Percentiles rank a stretch among this genome's conserved stretches.
Evolutionary conservation across 2,888 invertebrate genomes (phyloP).

Genomic region (Pediacus dermestoides): DNA sequence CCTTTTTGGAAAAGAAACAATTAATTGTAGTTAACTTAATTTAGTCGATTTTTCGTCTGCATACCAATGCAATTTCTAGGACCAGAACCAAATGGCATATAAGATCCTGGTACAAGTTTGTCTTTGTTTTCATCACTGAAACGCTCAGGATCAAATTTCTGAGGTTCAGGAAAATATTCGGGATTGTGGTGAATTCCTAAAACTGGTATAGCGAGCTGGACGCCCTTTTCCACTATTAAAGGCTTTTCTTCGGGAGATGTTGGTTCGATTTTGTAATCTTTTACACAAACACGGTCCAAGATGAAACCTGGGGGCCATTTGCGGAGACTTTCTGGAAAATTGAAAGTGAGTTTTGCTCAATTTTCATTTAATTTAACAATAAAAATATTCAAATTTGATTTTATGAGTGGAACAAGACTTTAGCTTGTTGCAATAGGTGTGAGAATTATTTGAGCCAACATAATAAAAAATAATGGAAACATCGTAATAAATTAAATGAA

Average conservation of each 20-base stretch:
- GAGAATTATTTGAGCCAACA: too few species aligned
- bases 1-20: too few species aligned
- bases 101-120: slow-evolving; percentile 50
- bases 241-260: slow-evolving; percentile 17
- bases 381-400: too few species aligned
- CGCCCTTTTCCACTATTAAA: slow-evolving; percentile 32
- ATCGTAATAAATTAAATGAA: too few species aligned
- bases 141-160: slow-evolving; percentile 48
- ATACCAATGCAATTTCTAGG: slow-evolving; percentile 53
- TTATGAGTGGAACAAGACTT: too few species aligned
- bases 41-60: too few species aligned
- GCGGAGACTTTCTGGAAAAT: slow-evolving; percentile 53
- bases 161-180: slow-evolving; percentile 46
- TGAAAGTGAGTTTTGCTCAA: too few species aligned
- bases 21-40: too few species aligned
- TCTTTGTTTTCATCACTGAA: slow-evolving; percentile 33
- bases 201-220: slow-evolving; percentile 38
- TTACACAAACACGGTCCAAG: slow-evolving; percentile 51
- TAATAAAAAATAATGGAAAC: too few species aligned
- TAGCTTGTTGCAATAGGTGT: too few species aligned
- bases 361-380: too few species aligned
- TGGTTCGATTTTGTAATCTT: slow-evolving; percentile 43
- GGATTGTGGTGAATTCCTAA: slow-evolving; percentile 46
- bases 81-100: slow-evolving; percentile 53
- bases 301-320: slow-evolving; percentile 52